Percentiles rank a stretch among this genome's conserved stretches.
Evolutionary conservation across 2,888 invertebrate genomes (phyloP).

Genomic region (Zygogramma bicolorata): DNA sequence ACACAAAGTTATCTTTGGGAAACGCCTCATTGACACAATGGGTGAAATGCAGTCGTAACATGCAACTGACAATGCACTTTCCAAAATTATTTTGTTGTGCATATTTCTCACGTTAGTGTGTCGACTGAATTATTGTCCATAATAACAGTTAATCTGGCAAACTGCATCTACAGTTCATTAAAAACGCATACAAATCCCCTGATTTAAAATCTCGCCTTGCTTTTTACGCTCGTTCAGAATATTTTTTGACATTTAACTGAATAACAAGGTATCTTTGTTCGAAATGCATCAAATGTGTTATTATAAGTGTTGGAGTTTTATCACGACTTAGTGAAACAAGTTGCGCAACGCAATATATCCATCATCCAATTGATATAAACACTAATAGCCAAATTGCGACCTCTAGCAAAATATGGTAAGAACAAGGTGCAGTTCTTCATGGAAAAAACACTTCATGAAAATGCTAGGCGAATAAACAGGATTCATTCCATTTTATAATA

Average conservation of each 20-base stretch:
- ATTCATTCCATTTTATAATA: too few relatives aligned
- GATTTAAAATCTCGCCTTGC: neutral
- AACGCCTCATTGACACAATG: too few relatives aligned
- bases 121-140: too few relatives aligned
- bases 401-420: constrained; percentile 5
- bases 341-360: constrained; percentile 6
- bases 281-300: constrained; percentile 16
- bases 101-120: too few relatives aligned
- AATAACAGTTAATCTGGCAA: too few relatives aligned
- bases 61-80: too few relatives aligned
- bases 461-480: too few relatives aligned
- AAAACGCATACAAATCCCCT: neutral
- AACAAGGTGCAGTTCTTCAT: neutral
- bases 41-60: too few relatives aligned
- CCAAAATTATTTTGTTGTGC: too few relatives aligned
- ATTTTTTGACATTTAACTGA: constrained; percentile 21
- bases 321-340: constrained; percentile 22
- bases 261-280: constrained; percentile 15
- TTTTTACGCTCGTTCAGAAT: neutral
- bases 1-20: too few relatives aligned
- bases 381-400: constrained; percentile 7
- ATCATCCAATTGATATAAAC: constrained; percentile 18
- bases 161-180: neutral
- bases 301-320: constrained; percentile 13
- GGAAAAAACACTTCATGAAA: too few relatives aligned